Evolutionary conservation across 2,888 invertebrate species (phyloP).

Genomic region (Ischnura elegans): DNA sequence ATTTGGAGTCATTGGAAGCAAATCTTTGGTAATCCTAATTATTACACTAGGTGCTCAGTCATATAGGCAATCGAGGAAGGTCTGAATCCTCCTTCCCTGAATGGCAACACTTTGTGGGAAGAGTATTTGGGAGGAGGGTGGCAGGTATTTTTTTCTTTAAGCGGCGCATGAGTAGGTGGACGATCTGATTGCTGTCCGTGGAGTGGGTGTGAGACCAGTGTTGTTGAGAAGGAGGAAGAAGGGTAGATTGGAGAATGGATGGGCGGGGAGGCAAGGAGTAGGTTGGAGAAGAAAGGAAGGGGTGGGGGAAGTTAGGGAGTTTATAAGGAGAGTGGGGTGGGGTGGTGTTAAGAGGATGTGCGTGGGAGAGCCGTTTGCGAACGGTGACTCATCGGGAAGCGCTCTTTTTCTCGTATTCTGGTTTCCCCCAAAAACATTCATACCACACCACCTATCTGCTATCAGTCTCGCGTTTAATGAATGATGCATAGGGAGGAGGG

Average conservation of each 20-base stretch:
- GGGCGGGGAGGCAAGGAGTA: neutral
- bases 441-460: neutral
- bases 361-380: neutral
- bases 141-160: neutral
- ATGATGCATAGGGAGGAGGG: neutral
- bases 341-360: neutral
- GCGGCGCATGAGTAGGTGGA: neutral
- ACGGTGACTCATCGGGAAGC: conserved; percentile 21
- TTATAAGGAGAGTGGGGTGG: neutral
- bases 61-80: too few relatives aligned
- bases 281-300: neutral
- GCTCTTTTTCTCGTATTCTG: neutral
- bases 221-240: neutral
- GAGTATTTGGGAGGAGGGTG: too few relatives aligned
- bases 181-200: neutral
- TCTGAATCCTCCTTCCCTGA: neutral
- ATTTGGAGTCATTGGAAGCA: too few relatives aligned
- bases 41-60: too few relatives aligned
- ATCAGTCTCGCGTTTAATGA: neutral
- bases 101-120: neutral
- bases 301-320: neutral
- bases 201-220: neutral
- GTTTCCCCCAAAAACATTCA: neutral
- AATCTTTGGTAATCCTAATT: too few relatives aligned
- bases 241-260: neutral